These are phyloP conservation scores for Cromileptes altivelis DNA, from an alignment of 2,113 vertebrate species.

Conservation along the genomic window DNA sequence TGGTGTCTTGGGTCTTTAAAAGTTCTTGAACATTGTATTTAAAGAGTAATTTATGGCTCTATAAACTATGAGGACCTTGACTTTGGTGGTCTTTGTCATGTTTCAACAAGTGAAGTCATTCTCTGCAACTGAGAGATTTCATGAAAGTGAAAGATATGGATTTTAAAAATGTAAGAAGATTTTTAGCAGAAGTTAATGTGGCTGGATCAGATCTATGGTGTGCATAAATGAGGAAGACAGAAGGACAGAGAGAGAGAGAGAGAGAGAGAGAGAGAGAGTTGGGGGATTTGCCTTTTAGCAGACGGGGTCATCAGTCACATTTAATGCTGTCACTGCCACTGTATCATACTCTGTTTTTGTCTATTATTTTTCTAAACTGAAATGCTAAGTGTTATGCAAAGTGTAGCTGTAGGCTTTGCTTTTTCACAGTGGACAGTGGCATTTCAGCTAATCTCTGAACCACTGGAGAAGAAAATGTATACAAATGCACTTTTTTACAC, in stretches of 20 bases:
- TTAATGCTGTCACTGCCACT: slow-evolving; percentile 29
- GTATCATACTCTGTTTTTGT: slow-evolving; percentile 30
- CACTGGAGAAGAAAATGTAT: slow-evolving; percentile 33
- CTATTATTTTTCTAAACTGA: slow-evolving; percentile 28
- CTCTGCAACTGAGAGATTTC: slow-evolving; percentile 29
- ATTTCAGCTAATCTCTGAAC: slow-evolving; percentile 63
- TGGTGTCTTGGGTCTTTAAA: not conserved
- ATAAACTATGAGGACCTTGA: not conserved
- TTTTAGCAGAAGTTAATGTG: slow-evolving; percentile 19
- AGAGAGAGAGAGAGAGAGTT: too few relatives aligned
- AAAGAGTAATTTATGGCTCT: slow-evolving; percentile 5
- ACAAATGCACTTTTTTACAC: slow-evolving; percentile 34
- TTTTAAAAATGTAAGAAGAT: slow-evolving; percentile 41
- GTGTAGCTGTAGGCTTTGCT: slow-evolving; percentile 43
- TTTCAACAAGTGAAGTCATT: slow-evolving; percentile 20
- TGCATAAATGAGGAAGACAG: slow-evolving; percentile 35
- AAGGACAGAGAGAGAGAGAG: not conserved
- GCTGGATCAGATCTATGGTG: slow-evolving; percentile 21
- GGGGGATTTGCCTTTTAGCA: not conserved
- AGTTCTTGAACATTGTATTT: not conserved
- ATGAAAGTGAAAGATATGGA: slow-evolving; percentile 17
- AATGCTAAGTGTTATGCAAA: slow-evolving; percentile 24
- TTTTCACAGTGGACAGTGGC: slow-evolving; percentile 49
- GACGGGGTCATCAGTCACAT: slow-evolving; percentile 32
- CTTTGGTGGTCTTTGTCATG: slow-evolving; percentile 5